phyloP scores from a whole-genome alignment of 2,888 invertebrate genomes.

The Cheilosia urbana region DNA sequence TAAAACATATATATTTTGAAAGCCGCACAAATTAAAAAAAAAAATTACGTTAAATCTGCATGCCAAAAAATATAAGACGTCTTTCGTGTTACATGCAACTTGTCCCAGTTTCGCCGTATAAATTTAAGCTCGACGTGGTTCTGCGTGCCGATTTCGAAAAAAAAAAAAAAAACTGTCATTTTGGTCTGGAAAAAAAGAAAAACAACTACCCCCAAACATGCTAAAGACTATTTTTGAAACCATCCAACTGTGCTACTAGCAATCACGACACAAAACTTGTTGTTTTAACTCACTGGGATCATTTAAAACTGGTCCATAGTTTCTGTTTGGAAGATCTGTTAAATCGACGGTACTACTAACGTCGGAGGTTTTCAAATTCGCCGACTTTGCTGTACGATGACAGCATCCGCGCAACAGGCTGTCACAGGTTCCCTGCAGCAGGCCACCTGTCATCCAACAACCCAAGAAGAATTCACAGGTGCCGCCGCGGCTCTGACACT shows the following conservation, averaged over 20 bases:
- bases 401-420: slow-evolving; percentile 94
- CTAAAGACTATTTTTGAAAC: not conserved
- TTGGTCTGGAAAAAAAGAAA: not conserved
- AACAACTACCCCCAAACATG: slow-evolving; percentile 3
- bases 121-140: no score
- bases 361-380: slow-evolving; percentile 87
- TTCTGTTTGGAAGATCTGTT: slow-evolving; percentile 85
- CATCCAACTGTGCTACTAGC: slow-evolving; percentile 22
- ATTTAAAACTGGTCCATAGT: slow-evolving; percentile 90
- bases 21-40: no score
- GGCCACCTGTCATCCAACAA: slow-evolving; percentile 95
- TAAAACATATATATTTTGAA: no score
- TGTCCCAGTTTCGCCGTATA: no score
- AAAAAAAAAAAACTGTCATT: no score
- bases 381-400: slow-evolving; percentile 89
- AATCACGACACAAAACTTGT: not conserved
- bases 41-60: no score
- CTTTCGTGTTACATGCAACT: no score
- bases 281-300: slow-evolving; percentile 89
- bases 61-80: no score
- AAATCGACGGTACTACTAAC: slow-evolving; percentile 87
- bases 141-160: no score
- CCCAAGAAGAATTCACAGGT: slow-evolving; percentile 95
- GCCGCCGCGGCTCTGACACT: slow-evolving; percentile 86
- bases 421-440: slow-evolving; percentile 93